Conservation (phyloP, 2,888 invertebrate genomes). For the Trachelus troglodyta region DNA sequence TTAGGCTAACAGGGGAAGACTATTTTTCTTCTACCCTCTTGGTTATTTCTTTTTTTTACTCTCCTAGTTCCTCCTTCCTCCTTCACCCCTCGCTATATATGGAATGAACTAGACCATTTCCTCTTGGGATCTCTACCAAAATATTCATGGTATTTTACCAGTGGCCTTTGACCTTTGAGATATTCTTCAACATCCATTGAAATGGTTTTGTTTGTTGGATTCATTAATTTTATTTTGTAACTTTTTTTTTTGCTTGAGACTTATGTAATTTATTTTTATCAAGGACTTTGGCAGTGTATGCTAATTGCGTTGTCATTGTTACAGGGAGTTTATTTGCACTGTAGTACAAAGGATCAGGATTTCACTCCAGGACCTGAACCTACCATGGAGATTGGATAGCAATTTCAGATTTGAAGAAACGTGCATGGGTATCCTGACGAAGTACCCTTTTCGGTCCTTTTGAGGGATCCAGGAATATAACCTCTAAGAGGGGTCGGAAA, state of each 20-base stretch:
- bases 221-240: neutral
- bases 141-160: neutral
- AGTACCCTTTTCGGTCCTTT: neutral
- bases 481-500: neutral
- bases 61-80: neutral
- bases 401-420: neutral
- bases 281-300: neutral
- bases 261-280: neutral
- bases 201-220: neutral
- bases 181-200: neutral
- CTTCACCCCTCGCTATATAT: neutral
- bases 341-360: neutral
- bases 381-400: neutral
- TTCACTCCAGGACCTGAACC: neutral
- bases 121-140: neutral
- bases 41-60: neutral
- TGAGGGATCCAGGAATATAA: neutral
- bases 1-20: neutral
- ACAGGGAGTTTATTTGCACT: neutral
- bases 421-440: neutral
- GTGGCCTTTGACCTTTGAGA: neutral
- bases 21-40: neutral
- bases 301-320: neutral
- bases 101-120: neutral
- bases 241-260: neutral